Base-by-base conservation (phyloP, 2,888 invertebrate genomes). In the Ernsta delagoae region DNA sequence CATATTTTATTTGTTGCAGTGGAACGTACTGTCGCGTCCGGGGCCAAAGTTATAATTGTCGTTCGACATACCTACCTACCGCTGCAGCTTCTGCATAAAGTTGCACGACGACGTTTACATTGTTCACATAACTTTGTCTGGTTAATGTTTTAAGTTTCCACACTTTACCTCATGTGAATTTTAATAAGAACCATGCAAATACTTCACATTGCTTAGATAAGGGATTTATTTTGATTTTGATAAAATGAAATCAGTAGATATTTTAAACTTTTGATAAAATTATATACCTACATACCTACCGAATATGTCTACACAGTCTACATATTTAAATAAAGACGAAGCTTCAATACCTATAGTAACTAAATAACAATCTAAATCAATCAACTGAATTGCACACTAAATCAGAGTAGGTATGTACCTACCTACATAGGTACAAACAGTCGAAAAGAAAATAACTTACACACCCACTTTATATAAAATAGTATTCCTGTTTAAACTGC, bases 21-120 rank as follows among this genome's bases (percentile, higher is more conserved):
- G 84, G 81, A 84, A 84, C 87, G 86, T 81, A 81, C 83, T 81
- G 85, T 83, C 87, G 86, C 87, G 88, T 88, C 88, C 87, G 85
- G 86, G 87, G 88, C 87, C 86, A 88, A 90, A 92, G 87, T 92
- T 92, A 91, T 92, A 92, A 92, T 92, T 92, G 92, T 90, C 87
- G 87, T 90, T 89, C 90, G 89, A 89, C 90, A 90, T 90, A 90
- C 89, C 91, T 89, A 67, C 67, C 67, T 62, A 90, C 89, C 89
- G 84, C 83, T 89, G 90, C 87, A 90, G 90, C 87, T 88, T 89
- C 87, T 87, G 88, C 89, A 88, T 88, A 87, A 89, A 90, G 82
- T 89, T 88, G 80, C 85, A 77, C 83, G 85, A 80, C 85, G 80
- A 84, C 83, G 82, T 83, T 89, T 87, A 87, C 88, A 89, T 89